Evolutionary conservation across 2,113 vertebrate species (phyloP).

Genomic region (Protomyctophum bolini): DNA sequence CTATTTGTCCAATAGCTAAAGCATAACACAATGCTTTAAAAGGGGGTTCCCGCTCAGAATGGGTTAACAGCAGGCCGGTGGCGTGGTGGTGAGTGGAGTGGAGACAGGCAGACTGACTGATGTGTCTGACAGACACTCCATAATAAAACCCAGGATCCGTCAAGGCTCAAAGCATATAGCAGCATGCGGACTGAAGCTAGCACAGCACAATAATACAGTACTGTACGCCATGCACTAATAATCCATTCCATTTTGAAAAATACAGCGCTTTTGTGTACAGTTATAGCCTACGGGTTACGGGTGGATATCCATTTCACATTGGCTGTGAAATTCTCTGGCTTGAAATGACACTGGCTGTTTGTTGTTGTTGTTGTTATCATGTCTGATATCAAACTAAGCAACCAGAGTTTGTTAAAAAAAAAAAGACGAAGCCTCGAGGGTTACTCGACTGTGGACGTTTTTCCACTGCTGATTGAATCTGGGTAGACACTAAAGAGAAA

Average conservation of each 20-base stretch:
- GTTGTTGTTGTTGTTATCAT: background rate
- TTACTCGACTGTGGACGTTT: background rate
- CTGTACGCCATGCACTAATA: conserved; percentile 38
- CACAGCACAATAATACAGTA: conserved; percentile 26
- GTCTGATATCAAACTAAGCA: conserved; percentile 11
- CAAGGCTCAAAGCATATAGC: conserved; percentile 36
- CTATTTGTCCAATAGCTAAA: no score
- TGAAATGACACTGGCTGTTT: conserved; percentile 17
- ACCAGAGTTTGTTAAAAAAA: conserved; percentile 12
- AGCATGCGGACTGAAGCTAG: conserved; percentile 26
- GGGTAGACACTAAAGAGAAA: conserved; percentile 7
- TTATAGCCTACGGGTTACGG: no score
- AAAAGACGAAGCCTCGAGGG: background rate
- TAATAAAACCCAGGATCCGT: conserved; percentile 47
- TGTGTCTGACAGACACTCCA: conserved; percentile 51
- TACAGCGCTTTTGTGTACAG: conserved; percentile 17
- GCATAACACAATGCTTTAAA: no score
- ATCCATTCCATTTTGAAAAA: conserved; percentile 32
- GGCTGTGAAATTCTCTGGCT: conserved; percentile 17
- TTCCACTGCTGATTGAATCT: conserved; percentile 30
- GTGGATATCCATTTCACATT: background rate
- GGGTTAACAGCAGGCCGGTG: conserved; percentile 20
- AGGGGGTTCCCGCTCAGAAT: no score
- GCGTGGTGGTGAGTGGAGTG: conserved; percentile 35
- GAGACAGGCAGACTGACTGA: conserved; percentile 37